Evolutionary conservation across 2,113 vertebrate species (phyloP).

Genomic region (Peromyscus californicus): DNA sequence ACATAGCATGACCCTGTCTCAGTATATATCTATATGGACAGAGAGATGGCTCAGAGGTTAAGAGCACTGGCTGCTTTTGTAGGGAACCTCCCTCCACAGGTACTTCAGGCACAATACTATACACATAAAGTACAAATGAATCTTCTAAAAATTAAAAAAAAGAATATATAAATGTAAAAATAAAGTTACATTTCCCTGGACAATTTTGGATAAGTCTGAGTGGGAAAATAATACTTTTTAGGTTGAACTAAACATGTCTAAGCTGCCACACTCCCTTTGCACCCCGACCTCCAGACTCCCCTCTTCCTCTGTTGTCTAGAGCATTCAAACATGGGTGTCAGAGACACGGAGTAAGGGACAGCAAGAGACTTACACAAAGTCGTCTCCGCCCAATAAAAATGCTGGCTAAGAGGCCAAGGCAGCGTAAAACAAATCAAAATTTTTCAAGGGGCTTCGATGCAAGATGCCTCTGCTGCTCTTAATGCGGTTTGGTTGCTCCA

Average conservation of each 20-base stretch:
- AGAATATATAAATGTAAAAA: not conserved
- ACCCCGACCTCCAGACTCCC: accelerated
- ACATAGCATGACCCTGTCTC: too few relatives aligned
- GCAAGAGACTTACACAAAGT: too few relatives aligned
- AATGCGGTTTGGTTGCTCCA: not conserved
- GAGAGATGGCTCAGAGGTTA: too few relatives aligned
- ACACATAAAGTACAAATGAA: not conserved
- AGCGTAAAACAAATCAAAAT: not conserved
- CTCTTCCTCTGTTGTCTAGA: not conserved
- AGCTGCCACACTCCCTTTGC: not conserved
- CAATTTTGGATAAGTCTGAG: too few relatives aligned
- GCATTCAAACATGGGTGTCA: not conserved
- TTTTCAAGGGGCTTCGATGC: not conserved
- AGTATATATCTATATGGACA: too few relatives aligned
- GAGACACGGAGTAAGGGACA: not conserved
- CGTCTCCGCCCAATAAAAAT: not conserved
- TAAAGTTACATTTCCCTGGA: not conserved
- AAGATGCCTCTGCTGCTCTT: constrained; percentile 66
- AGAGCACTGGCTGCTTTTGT: too few relatives aligned
- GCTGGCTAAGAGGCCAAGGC: not conserved
- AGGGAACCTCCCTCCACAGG: too few relatives aligned
- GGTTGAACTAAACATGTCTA: not conserved
- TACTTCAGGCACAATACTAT: not conserved
- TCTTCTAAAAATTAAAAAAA: not conserved
- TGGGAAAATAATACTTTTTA: not conserved